phyloP scores from a whole-genome alignment of 2,888 invertebrate genomes.

The Thelaira solivaga region DNA sequence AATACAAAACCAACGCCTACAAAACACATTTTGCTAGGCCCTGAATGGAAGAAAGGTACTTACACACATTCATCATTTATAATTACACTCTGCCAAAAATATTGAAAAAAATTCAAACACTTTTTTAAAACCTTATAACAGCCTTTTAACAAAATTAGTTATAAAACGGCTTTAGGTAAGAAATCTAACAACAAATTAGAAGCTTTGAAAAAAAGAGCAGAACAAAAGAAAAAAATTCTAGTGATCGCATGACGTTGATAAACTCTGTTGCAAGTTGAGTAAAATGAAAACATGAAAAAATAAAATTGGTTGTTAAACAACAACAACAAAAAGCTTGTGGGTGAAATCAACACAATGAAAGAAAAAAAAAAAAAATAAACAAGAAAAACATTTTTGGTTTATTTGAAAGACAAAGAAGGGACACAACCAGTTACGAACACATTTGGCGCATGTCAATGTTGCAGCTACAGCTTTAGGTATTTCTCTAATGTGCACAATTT shows the following conservation, averaged over 20 bases:
- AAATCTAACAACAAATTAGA: slow-evolving; percentile 47
- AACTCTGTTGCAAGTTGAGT: slow-evolving; percentile 32
- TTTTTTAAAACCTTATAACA: slow-evolving; percentile 39
- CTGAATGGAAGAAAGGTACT: too few species aligned
- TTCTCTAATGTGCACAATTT: background rate
- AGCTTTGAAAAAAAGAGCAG: background rate
- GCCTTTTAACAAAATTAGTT: slow-evolving; percentile 6
- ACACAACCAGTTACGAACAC: slow-evolving; percentile 5
- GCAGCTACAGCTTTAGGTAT: slow-evolving; percentile 13
- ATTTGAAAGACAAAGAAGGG: background rate
- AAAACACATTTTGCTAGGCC: too few species aligned
- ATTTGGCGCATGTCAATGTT: slow-evolving; percentile 53
- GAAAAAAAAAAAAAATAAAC: background rate
- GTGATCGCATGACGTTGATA: slow-evolving; percentile 62
- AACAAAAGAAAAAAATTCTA: slow-evolving; percentile 27
- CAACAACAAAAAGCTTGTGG: slow-evolving; percentile 42
- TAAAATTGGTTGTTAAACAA: slow-evolving; percentile 38
- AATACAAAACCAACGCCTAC: too few species aligned
- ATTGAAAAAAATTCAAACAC: background rate
- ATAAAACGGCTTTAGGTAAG: slow-evolving; percentile 37
- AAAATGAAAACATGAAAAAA: slow-evolving; percentile 9
- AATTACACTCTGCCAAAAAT: too few species aligned
- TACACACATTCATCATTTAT: too few species aligned
- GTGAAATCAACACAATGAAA: slow-evolving; percentile 16
- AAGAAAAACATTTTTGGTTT: background rate